Percentiles rank a stretch among this genome's conserved stretches.
These are phyloP conservation scores for Eolophus roseicapilla DNA, from an alignment of 2,113 vertebrate species.

Conservation along the genomic window DNA sequence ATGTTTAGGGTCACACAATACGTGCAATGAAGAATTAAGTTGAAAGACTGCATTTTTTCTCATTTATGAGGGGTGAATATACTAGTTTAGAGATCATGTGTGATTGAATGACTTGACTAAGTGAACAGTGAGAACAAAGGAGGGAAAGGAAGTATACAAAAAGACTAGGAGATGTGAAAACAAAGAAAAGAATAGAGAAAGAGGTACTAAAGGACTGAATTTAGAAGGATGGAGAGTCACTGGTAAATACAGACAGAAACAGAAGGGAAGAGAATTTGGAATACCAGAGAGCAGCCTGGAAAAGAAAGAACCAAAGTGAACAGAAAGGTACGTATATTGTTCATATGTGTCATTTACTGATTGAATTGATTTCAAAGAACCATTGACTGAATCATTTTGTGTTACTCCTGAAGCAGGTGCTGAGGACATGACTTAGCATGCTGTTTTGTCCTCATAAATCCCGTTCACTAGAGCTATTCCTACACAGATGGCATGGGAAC, in stretches of 20 bases:
- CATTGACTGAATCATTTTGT: neutral
- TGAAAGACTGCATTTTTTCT: neutral
- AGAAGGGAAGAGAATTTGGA: neutral
- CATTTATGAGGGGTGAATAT: neutral
- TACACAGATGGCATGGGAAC: neutral
- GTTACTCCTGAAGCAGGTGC: neutral
- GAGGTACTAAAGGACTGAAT: neutral
- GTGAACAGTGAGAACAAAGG: neutral
- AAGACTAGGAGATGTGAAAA: neutral
- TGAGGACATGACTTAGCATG: neutral
- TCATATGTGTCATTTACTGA: neutral
- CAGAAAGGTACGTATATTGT: neutral
- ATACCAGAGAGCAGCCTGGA: neutral
- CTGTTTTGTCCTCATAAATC: neutral
- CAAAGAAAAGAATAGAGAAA: neutral
- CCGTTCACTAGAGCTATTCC: neutral
- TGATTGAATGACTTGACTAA: neutral
- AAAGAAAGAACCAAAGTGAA: neutral
- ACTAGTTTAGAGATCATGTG: neutral
- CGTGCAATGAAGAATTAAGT: neutral
- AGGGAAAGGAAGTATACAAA: neutral
- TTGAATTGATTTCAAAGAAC: neutral
- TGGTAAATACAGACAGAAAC: neutral
- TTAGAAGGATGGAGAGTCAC: neutral
- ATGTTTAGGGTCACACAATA: neutral